Percentiles rank a stretch among this genome's conserved stretches.
Conservation (phyloP, 2,888 invertebrate genomes). For the Argyresthia goedartella region DNA sequence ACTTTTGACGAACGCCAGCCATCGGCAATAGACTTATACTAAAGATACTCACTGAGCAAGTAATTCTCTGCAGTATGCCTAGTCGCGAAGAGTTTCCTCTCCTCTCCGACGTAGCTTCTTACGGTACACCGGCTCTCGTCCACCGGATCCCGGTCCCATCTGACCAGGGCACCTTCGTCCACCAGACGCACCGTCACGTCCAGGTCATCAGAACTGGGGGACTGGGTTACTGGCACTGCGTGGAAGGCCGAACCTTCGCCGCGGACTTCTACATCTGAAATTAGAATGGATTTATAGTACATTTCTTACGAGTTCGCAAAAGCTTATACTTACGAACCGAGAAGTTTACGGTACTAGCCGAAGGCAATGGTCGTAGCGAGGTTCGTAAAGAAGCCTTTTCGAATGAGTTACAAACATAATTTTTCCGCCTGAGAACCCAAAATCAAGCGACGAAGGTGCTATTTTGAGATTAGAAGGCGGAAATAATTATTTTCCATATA, state of each 20-base stretch:
- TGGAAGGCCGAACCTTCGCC: constrained; percentile 10
- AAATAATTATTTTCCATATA: no score
- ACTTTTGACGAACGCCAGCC: no score
- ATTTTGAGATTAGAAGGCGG: no score
- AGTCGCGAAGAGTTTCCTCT: constrained; percentile 74
- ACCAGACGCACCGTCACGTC: constrained; percentile 80
- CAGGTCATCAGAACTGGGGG: constrained; percentile 73
- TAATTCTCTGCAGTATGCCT: constrained; percentile 79
- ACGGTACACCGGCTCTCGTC: constrained; percentile 74
- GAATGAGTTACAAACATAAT: no score
- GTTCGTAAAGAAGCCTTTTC: no score
- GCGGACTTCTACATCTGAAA: constrained; percentile 9
- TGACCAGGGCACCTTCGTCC: constrained; percentile 81
- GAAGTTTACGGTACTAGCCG: no score
- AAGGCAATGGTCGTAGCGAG: no score
- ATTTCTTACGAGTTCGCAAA: no score
- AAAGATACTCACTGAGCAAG: constrained; percentile 54
- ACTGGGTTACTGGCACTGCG: constrained; percentile 45
- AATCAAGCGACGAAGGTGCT: no score
- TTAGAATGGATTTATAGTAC: neutral
- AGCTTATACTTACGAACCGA: no score
- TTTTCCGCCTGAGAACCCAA: no score
- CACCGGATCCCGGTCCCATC: constrained; percentile 77
- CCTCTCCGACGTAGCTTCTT: constrained; percentile 77
- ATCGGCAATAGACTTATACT: neutral